phyloP scores from a whole-genome alignment of 2,888 invertebrate genomes.

The Agrotis exclamationis region DNA sequence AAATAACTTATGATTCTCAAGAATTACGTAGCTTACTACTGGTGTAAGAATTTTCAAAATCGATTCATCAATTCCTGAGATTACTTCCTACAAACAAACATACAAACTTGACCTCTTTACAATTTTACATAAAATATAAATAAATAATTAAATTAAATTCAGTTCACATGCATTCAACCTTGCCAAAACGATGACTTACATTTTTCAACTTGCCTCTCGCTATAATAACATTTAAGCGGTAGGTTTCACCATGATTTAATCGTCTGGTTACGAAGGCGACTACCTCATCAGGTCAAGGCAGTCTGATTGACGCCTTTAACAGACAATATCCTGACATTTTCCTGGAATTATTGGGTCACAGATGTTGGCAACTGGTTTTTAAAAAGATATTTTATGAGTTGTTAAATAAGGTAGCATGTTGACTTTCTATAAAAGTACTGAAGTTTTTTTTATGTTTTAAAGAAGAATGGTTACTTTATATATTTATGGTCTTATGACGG shows the following conservation, averaged over 20 bases:
- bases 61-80: too few species aligned
- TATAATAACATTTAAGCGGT: constrained; percentile 18
- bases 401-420: not conserved
- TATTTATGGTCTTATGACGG: too few species aligned
- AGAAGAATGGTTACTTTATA: too few species aligned
- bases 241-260: constrained; percentile 46
- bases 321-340: constrained; percentile 38
- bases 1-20: too few species aligned
- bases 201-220: not conserved
- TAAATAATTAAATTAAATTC: too few species aligned
- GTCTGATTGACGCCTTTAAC: constrained; percentile 19
- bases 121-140: too few species aligned
- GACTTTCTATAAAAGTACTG: not conserved
- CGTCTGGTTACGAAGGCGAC: constrained; percentile 33
- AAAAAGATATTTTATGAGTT: not conserved
- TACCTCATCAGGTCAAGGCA: constrained; percentile 55
- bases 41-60: too few species aligned
- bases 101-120: too few species aligned
- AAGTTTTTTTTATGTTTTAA: not conserved
- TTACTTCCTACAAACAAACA: too few species aligned
- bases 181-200: not conserved
- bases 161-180: not conserved
- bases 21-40: too few species aligned
- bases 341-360: constrained; percentile 36
- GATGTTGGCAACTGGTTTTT: constrained; percentile 11